Evolutionary conservation across 2,797 vertebrate genomes (phyloP).

Genomic region (Sciaenops ocellatus): DNA sequence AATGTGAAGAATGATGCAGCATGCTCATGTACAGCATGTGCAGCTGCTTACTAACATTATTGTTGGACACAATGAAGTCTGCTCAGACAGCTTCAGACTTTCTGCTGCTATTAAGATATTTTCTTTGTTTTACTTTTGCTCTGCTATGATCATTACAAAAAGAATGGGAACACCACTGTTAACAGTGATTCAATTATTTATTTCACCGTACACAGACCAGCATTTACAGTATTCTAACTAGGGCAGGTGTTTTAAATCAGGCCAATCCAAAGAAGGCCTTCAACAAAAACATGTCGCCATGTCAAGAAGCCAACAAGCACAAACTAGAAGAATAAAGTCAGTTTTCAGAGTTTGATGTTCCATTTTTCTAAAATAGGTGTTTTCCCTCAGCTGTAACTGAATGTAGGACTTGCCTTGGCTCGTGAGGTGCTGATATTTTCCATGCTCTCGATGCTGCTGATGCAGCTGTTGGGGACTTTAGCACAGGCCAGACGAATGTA

Average conservation of each 20-base stretch:
- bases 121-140: neutral
- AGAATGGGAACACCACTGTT: neutral
- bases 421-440: constrained; percentile 97
- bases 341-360: neutral
- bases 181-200: neutral
- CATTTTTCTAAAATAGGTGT: neutral
- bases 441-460: constrained; percentile 98
- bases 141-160: neutral
- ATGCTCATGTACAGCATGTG: neutral
- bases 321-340: neutral
- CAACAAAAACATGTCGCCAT: neutral
- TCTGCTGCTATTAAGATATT: neutral
- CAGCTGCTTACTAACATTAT: neutral
- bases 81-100: neutral
- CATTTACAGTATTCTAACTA: neutral
- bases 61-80: neutral
- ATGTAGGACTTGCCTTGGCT: constrained; percentile 89
- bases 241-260: neutral
- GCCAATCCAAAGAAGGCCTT: neutral
- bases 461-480: constrained; percentile 98
- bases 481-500: constrained; percentile 95
- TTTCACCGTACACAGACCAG: neutral
- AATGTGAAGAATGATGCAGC: neutral
- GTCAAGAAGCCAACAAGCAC: neutral
- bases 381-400: neutral